Base-by-base conservation (phyloP, 2,113 vertebrate genomes). In the Cathartes aura region DNA sequence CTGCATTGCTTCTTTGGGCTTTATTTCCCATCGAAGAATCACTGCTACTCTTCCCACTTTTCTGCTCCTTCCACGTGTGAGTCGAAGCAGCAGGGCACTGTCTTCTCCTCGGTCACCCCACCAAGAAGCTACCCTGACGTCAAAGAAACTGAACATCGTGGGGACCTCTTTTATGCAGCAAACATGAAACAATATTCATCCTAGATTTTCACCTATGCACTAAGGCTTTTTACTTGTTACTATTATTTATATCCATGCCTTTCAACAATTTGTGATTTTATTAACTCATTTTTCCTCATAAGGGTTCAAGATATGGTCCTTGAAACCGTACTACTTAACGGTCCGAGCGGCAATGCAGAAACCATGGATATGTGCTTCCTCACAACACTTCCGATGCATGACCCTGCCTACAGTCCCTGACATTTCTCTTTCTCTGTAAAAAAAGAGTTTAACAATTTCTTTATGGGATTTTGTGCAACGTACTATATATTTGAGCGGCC, bases 311-410 rank as follows among this genome's bases (percentile, higher is more conserved):
- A 48, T 14, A 21, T 0, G 18, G 67, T n/a, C 74, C 43, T 38
- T 34, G 42, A 42, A 58, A 42, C 43, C 4, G 1, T 9, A 20
- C 53, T 26, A 26, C 21, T 10, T 16, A 26, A 29, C 0, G 2
- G 36, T 32, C 34, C 2, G 1, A 63, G 40, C 3, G 5, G 36
- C 40, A 42, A 43, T 0, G 5, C 36, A 47, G 47, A 38, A 56
- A 43, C 67, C 12, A 32, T 1, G 27, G 18, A 11, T 6, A 5
- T 0, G 23, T 12, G 47, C 53, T 56, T 48, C 21, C 56, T 52
- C 34, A 8, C 12, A 15, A 16, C 1, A 2, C 68, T n/a, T 58
- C 58, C 1, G 2, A 58, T 3, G 7, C 4, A 5, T 1, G 10
- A 40, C 40, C 50, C 66, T 8, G 32, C 36, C 20, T 24, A 21